Evolutionary conservation across 2,113 vertebrate species (phyloP), one percentile per base, ranked within the genome.

Genomic region (Tupaia tana): DNA sequence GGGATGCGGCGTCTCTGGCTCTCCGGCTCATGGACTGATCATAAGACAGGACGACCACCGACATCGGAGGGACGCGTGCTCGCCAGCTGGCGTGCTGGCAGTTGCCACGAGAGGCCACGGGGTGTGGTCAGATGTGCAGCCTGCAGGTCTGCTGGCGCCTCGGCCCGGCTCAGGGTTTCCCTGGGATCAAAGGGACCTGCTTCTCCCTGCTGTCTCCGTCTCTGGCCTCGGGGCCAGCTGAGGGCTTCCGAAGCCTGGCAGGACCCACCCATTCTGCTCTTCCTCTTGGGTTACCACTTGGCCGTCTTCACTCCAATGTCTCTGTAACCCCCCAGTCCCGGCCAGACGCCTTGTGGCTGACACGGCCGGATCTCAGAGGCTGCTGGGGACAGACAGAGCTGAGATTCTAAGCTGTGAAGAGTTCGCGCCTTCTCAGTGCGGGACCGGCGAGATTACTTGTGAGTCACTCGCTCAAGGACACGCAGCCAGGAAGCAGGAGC

Each of bases 81-180:
- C 24, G 91, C 86, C 93, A 92, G 94, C 91, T 92, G 95, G 88
- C 20, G 0, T 13, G 69, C 24, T 3, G 14, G 22, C 81, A 2
- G 10, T 43, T 88, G 73, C 29, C 0, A n/a, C 34, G 61, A 83
- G 86, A 83, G 83, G 69, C 75, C 14, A 86, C 14, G 16, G 29
- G 89, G 27, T 85, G 79, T 83, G 31, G 29, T 90, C 73, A 70
- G 89, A 86, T 24, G 97, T 91, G 83, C 24, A 66, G 86, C n/a
- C 31, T 73, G 63, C 0, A 59, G 29, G 69, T 75, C 87, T 81
- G 90, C 86, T 22, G 81, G 91, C 7, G 27, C 59, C 79, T 59
- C 64, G 59, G 82, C 89, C 67, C 12, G 0, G 43, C 4, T 15
- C 20, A 11, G 20, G 54, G 78, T 59, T 91, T 80, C 34, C 91